These are phyloP conservation scores for Neosilurus hyrtlii DNA, from an alignment of 2,797 vertebrate species.

Conservation along the genomic window DNA sequence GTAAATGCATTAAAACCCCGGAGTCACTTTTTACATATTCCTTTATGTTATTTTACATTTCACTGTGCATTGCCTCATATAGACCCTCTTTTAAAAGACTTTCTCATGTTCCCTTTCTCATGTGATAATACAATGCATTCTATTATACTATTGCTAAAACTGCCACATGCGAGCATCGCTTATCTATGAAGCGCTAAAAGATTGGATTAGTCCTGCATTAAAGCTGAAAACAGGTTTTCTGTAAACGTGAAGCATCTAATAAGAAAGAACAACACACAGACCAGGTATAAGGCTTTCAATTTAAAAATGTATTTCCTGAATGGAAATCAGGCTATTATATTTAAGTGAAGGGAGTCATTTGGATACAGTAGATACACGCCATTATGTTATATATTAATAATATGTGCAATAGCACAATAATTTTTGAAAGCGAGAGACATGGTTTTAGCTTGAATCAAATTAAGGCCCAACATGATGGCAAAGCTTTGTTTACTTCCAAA, in stretches of 20 bases:
- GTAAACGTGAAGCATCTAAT: conserved; percentile 1
- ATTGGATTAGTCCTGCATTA: not conserved
- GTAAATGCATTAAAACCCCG: conserved; percentile 45
- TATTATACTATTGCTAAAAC: not conserved
- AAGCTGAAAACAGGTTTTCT: not conserved
- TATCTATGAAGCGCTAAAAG: not conserved
- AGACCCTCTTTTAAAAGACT: not conserved
- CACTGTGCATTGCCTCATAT: conserved; percentile 20
- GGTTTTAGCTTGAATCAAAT: not conserved
- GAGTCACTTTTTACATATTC: conserved; percentile 43
- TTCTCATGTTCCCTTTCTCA: not conserved
- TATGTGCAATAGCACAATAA: not conserved
- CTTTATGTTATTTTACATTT: conserved; percentile 37
- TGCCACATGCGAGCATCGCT: not conserved
- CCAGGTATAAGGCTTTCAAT: not conserved
- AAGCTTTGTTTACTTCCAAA: not conserved
- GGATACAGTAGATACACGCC: conserved; percentile 2
- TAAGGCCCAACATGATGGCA: not conserved
- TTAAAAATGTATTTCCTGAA: conserved; percentile 26
- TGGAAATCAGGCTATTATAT: conserved; percentile 23
- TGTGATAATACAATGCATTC: not conserved
- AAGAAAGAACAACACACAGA: not conserved
- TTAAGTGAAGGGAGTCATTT: conserved; percentile 14
- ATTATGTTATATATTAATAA: not conserved
- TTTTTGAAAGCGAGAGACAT: not conserved